Evolutionary conservation across 2,113 vertebrate genomes (phyloP).

Genomic region (Tympanuchus pallidicinctus): DNA sequence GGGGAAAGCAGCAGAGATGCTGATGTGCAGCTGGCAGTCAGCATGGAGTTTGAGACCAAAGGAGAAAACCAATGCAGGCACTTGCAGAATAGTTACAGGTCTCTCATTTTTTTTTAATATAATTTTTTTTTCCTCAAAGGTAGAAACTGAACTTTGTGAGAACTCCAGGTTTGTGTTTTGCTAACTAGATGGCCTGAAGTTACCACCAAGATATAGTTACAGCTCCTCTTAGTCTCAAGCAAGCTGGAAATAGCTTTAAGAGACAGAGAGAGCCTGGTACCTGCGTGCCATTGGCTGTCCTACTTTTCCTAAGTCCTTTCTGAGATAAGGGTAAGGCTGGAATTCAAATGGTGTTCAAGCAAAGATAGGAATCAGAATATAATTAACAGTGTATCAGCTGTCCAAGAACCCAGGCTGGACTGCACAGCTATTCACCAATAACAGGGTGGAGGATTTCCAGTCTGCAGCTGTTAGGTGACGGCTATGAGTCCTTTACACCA

Average conservation of each 20-base stretch:
- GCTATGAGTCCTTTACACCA: not conserved
- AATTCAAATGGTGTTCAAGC: slow-evolving; percentile 47
- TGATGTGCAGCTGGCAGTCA: not conserved
- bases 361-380: slow-evolving; percentile 59
- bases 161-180: not conserved
- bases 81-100: not conserved
- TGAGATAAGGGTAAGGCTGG: slow-evolving; percentile 34
- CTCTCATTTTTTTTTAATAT: not conserved
- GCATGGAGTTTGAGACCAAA: not conserved
- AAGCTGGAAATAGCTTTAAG: not conserved
- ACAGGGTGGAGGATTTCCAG: not conserved
- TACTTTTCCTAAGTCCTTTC: slow-evolving; percentile 35
- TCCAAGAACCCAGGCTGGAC: not conserved
- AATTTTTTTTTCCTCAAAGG: not conserved
- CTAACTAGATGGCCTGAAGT: not conserved
- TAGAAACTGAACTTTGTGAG: not conserved
- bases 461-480: not conserved
- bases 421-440: not conserved
- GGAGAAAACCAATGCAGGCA: not conserved
- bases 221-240: not conserved
- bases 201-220: not conserved
- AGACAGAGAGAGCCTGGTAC: not conserved
- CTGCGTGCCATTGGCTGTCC: not conserved
- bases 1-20: not conserved
- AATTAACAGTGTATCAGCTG: slow-evolving; percentile 36